Base-by-base conservation (phyloP, 2,113 vertebrate genomes). In the Epinephelus cyanopodus region DNA sequence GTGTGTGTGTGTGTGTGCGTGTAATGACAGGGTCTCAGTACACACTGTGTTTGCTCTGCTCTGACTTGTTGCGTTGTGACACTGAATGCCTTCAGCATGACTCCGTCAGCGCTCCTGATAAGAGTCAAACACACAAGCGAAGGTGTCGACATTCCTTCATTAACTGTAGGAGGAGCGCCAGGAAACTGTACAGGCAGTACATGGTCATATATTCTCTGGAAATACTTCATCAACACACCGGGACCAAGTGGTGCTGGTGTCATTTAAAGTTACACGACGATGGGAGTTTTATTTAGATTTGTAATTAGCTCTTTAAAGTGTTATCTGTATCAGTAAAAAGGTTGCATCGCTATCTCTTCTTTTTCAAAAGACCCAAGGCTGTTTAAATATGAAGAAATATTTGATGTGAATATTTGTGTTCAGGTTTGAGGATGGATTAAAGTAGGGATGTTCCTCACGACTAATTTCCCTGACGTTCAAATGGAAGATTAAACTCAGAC, bases 41-140 rank as follows among this genome's bases (percentile, higher is more conserved):
- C 42, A 81, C 77, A 4, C 45, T 37, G 74, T 29, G 81, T 69
- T 63, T 81, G 85, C 85, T 67, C 48, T 66, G 76, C 85, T 79
- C 76, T 33, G 70, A 89, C 90, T 90, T 92, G 90, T 90, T 83
- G 74, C 48, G 29, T 61, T 68, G 76, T 65, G 72, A 67, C 57
- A 11, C 82, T 69, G 82, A 62, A 90, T 88, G 83, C 83, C 84
- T 92, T 80, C 42, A 63, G 69, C 62, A 75, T 93, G 90, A 92
- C 85, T 85, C 53, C 11, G 74, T 56, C 74, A 23, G 47, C 48
- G 56, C 2, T 84, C n/a, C 62, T 70, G 82, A 88, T 89, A 84
- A 87, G 81, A 67, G 57, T 0, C 2, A 7, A 72, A 18, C 48
- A 0, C 17, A 61, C n/a, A 37, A 25, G 50, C 60, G 9, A 39